Conservation (phyloP, 2,113 vertebrate genomes). For the Psammodynastes pulverulentus region DNA sequence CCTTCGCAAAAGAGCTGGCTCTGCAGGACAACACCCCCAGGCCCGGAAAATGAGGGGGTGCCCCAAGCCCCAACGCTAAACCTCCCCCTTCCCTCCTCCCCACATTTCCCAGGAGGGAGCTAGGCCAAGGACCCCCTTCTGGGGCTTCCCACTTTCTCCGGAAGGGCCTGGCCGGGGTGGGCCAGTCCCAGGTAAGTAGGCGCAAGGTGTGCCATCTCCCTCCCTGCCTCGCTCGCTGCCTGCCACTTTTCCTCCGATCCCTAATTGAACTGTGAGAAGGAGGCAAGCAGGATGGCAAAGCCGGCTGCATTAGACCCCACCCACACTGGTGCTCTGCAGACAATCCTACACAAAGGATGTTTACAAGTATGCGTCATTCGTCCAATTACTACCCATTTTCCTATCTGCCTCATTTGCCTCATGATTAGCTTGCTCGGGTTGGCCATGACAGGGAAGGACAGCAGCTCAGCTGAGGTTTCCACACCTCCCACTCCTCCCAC, state of each 20-base stretch:
- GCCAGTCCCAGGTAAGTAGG: background rate
- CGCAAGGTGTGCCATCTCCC: fast-evolving
- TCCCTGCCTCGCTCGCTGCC: fast-evolving
- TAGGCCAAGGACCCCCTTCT: background rate
- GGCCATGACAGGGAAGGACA: constrained; percentile 72
- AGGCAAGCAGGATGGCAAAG: constrained; percentile 58
- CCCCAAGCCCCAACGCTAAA: too few species aligned
- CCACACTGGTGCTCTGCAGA: constrained; percentile 41
- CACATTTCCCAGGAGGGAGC: background rate
- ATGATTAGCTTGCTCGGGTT: constrained; percentile 73
- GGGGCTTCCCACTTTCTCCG: background rate
- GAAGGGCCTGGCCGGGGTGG: too few species aligned
- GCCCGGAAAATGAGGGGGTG: background rate
- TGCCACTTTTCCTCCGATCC: background rate
- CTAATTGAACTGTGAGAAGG: constrained; percentile 63
- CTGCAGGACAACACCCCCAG: fast-evolving
- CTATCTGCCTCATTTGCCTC: constrained; percentile 79
- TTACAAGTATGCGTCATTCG: constrained; percentile 81
- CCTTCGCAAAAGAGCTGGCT: background rate
- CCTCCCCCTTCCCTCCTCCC: too few species aligned
- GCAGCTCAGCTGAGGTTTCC: constrained; percentile 73
- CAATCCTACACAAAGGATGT: constrained; percentile 76
- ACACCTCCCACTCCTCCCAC: constrained; percentile 36
- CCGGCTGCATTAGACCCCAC: constrained; percentile 37
- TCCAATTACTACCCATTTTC: constrained; percentile 81